Evolutionary conservation across 2,113 vertebrate genomes (phyloP), one percentile per base, ranked within the genome.

Genomic region (Vimba vimba): DNA sequence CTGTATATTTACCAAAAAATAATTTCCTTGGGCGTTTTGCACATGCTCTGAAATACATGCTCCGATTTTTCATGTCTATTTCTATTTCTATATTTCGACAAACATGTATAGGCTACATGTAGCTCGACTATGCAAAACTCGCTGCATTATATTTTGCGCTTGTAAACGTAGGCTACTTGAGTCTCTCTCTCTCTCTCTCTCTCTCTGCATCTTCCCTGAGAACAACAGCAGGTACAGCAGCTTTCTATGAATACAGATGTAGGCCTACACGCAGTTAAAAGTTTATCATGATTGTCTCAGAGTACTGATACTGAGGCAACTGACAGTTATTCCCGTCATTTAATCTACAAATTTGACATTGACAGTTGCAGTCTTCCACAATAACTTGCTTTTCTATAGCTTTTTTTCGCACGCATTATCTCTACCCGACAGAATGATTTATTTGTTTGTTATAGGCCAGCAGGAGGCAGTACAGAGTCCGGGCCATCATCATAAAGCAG

Each of bases 381-480:
- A 36, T 43, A 33, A 52, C n/a, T 27, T 13, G 36, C 9, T n/a
- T n/a, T 47, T 45, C n/a, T 75, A 15, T 25, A 45, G 15, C 0
- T 73, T 30, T 30, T 2, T 12, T 47, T 57, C 17, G 3, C 43
- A 76, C 50, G 9, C 68, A 39, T 39, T 39, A 11, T 68, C 25
- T 66, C 12, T 7, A 2, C 7, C 7, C 7, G 17, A 36, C 7
- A 0, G 25, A 4, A 1, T 13, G 23, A 25, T 64, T 25, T 50
- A 27, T 52, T 33, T 82, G 79, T 74, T 47, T 64, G 57, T 33
- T 30, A 39, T 57, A 25, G 45, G 21, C 15, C 79, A 69, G 27
- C 62, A 52, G 79, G 62, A 12, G 79, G 43, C 62, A 36, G 17
- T 50, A 12, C 62, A 52, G 43, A 50, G 79, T 81, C 60, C 23